Evolutionary conservation across 2,888 invertebrate species (phyloP), one percentile per base, ranked within the genome.

Genomic region (Ormyrus nitidulus): DNA sequence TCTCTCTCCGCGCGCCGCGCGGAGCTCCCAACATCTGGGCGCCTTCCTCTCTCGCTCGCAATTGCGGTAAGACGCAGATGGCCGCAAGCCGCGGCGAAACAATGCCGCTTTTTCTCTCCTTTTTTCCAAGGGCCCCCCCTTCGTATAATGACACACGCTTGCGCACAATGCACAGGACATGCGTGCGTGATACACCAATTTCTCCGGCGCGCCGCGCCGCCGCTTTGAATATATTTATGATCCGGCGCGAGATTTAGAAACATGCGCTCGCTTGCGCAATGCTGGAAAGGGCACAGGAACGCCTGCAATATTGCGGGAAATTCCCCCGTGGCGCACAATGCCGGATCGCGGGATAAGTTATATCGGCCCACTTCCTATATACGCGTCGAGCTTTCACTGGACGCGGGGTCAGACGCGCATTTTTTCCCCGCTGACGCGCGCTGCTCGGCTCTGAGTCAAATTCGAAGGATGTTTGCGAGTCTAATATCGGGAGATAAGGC

Each of bases 1-100:
- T 64, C n/a, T 46, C 46, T 46, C 54, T 6, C 49, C 7, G 46
- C 46, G 65, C 53, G 62, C 48, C 48, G 58, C 66, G 75, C 75
- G 49, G 13, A n/a, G 58, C 59, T 7, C n/a, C n/a, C 48, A 51
- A 76, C 77, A 71, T 64, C 77, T 77, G 70, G 70, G 51, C 56
- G 4, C 62, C 49, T 62, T 58, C 13, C 44, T 59, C 56, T 62
- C 34, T 59, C 54, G 13, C n/a, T 64, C 54, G 66, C 59, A 65
- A 61, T 78, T 61, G 72, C 78, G 72, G 71, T 66, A 68, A 51
- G 19, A 19, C 59, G 54, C 72, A 78, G 72, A 78, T 71, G 71
- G 71, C 65, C 71, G 44, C 44, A 11, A 54, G 13, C n/a, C n/a
- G 19, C n/a, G 19, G 46, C 64, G 56, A 53, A 65, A 71, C 65